Evolutionary conservation across 2,888 invertebrate genomes (phyloP), one percentile per base, ranked within the genome.

Genomic region (Andricus quercusramuli): DNA sequence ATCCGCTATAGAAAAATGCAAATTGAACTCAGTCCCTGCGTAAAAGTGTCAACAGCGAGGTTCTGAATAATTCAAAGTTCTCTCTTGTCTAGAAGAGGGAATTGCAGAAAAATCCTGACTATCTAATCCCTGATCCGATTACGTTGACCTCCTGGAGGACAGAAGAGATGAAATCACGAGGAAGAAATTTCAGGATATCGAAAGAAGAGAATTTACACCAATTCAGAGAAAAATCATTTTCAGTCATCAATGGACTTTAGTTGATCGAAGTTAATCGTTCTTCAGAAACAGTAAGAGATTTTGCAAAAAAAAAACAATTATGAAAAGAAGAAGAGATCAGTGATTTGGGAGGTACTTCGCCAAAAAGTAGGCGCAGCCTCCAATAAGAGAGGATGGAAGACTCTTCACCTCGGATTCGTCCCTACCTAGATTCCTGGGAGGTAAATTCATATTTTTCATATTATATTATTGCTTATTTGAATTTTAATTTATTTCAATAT

Each of bases 341-440:
- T 88, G 87, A 87, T 81, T 79, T 76, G 83, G 56, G 66, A 74
- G 29, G 37, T 77, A 78, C 76, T 82, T 78, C 74, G 13, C 11
- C 74, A 37, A 32, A 74, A 56, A 51, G 32, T 20, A 37, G 74
- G 56, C 20, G 74, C 51, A 29, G 74, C 56, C 77, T 77, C 41
- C 74, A 44, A 41, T 37, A 64, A 15, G 64, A 84, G 78, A 90
- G 85, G 78, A 92, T 92, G 91, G 92, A 91, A 86, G 92, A 92
- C 84, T 85, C 92, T 78, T 89, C 92, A 44, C 90, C 92, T 68
- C 86, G 91, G 85, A 91, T 92, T 85, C 90, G 92, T 83, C 90
- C 91, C 83, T 92, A 92, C 83, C 84, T 93, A 82, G 93, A 92
- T 82, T 88, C 89, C 81, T 92, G 92, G 92, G 92, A 92, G 82